Base-by-base conservation (phyloP, 2,888 invertebrate genomes). In the Erebia palarica region DNA sequence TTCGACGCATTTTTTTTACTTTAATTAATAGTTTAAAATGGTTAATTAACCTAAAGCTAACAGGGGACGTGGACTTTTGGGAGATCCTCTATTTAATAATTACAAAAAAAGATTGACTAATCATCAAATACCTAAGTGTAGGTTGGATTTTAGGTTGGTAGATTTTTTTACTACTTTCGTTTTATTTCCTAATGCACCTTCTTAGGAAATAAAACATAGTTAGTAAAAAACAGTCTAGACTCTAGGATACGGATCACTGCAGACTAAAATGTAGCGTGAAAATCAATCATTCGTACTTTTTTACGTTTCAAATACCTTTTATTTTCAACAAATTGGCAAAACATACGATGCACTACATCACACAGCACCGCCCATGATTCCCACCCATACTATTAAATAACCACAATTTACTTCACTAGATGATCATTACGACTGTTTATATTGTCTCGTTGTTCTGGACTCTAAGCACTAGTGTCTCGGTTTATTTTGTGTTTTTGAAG, bases 311-410 rank as follows among this genome's bases (percentile, higher is more conserved):
- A 57, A 59, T 59, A 36, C 14, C 58, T 59, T 3, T 59, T 59
- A 11, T 27, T 58, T 59, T 59, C 11, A 27, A 13, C 36, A 59
- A 59, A 59, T 59, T 59, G 36, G 36, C 14, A 36, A 8, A 59
- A 59, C 58, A 59, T 59, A 36, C 27, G 58, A 59, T 59, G 36
- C 13, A 59, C 27, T 59, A 7, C 8, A 27, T 59, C 58, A 36
- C 58, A 8, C 8, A n/a, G 8, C 27, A 53, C 55, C 27, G 58
- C 14, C 55, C 55, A 55, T 55, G 55, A 21, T n/a, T 36, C 13
- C 27, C 27, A 59, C 36, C 58, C n/a, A 36, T 27, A 59, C 14
- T 59, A 36, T 59, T 27, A 59, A 59, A 59, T 36, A 59, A 59
- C 58, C 36, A 27, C 36, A 36, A 60, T 44, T 44, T 44, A 60